Conservation (phyloP, 2,888 invertebrate species). For the Drosophila leonis region DNA sequence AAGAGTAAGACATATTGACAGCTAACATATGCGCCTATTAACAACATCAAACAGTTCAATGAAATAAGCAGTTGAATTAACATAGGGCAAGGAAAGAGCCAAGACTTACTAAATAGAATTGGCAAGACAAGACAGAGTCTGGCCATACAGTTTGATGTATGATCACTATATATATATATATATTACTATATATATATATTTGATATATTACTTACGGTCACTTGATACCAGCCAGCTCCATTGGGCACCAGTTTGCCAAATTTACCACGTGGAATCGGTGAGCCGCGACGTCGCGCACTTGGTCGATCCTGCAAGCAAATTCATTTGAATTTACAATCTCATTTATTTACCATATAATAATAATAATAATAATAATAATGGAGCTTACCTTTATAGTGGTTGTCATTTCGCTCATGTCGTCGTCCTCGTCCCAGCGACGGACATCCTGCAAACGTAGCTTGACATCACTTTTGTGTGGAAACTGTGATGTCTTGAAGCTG, state of each 20-base stretch:
- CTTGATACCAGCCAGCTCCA: slow-evolving; percentile 90
- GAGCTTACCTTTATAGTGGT: slow-evolving; percentile 56
- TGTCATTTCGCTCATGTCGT: slow-evolving; percentile 83
- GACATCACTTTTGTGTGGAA: slow-evolving; percentile 65
- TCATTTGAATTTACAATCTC: background rate
- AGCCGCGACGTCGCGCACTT: slow-evolving; percentile 63
- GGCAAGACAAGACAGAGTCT: no score
- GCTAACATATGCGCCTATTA: no score
- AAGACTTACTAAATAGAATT: no score
- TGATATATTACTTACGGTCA: slow-evolving; percentile 85
- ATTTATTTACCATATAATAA: background rate
- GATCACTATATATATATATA: background rate
- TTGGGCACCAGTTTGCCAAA: slow-evolving; percentile 82
- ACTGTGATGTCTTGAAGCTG: slow-evolving; percentile 83
- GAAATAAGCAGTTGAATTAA: background rate
- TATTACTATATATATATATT: background rate
- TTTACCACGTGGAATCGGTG: slow-evolving; percentile 76
- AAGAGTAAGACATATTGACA: background rate
- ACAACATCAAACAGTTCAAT: background rate
- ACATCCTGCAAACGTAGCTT: slow-evolving; percentile 66
- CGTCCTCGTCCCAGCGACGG: slow-evolving; percentile 83
- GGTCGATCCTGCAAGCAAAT: slow-evolving; percentile 64
- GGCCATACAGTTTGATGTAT: no score
- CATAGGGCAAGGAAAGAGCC: no score
- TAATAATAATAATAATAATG: background rate